Conservation (phyloP, 2,113 vertebrate species). For the Pyxicephalus adspersus region DNA sequence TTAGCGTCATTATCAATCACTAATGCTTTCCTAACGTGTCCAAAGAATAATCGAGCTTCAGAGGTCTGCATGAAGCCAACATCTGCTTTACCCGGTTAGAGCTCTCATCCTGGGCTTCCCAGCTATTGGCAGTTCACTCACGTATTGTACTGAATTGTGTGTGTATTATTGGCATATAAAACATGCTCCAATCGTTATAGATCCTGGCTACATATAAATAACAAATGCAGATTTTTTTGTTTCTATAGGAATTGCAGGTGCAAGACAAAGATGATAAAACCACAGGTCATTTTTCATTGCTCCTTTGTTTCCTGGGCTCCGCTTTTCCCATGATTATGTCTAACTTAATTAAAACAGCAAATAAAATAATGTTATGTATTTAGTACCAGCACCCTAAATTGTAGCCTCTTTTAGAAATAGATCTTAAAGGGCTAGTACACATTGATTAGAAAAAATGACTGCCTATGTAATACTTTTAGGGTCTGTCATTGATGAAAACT, state of each 20-base stretch:
- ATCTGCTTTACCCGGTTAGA: slow-evolving; percentile 78
- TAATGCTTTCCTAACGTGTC: slow-evolving; percentile 78
- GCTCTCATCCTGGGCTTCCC: slow-evolving; percentile 67
- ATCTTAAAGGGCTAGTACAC: too few species aligned
- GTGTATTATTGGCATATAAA: slow-evolving; percentile 69
- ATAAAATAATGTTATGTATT: neutral
- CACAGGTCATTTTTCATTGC: slow-evolving; percentile 60
- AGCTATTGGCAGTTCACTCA: slow-evolving; percentile 63
- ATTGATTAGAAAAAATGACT: too few species aligned
- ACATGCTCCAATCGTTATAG: slow-evolving; percentile 67
- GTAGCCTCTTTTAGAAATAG: too few species aligned
- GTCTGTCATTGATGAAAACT: too few species aligned
- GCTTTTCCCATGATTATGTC: neutral
- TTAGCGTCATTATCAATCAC: slow-evolving; percentile 83
- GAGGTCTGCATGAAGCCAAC: slow-evolving; percentile 72
- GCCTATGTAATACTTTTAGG: too few species aligned
- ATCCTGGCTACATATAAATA: slow-evolving; percentile 67
- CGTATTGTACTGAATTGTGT: slow-evolving; percentile 64
- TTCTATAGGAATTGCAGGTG: slow-evolving; percentile 69
- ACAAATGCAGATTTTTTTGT: slow-evolving; percentile 66
- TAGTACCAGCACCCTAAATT: too few species aligned
- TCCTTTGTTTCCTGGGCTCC: neutral
- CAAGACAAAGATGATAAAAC: slow-evolving; percentile 57
- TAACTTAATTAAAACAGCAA: slow-evolving; percentile 27
- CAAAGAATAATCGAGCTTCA: slow-evolving; percentile 83